A percentile compares a stretch with the other conserved stretches of the same genome.
Evolutionary conservation across 2,888 invertebrate species (phyloP).

Genomic region (Mythimna lalbum): DNA sequence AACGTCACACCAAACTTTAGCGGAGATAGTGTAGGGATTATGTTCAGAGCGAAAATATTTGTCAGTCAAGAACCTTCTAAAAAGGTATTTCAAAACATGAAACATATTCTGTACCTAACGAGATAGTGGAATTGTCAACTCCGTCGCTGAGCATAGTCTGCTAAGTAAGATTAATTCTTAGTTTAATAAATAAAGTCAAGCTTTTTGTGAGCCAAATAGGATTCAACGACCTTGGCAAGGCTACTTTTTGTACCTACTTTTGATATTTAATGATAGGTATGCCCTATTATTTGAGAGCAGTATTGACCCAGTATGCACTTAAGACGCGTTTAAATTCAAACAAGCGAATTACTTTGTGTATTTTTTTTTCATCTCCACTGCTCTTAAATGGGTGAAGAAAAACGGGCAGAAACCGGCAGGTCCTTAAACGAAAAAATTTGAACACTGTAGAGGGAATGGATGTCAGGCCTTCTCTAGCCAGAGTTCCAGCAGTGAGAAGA

Average conservation of each 20-base stretch:
- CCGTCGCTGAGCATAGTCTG: slow-evolving; percentile 19
- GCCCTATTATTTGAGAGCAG: no score
- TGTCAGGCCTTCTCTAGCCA: no score
- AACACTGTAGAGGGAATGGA: no score
- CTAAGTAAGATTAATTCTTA: background rate
- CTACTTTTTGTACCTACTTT: background rate
- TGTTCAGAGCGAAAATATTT: slow-evolving; percentile 32
- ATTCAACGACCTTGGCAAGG: background rate
- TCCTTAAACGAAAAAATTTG: no score
- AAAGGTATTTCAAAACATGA: slow-evolving; percentile 38
- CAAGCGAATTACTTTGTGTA: no score
- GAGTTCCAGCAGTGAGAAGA: no score
- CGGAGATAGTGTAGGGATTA: slow-evolving; percentile 32
- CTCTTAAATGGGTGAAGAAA: no score
- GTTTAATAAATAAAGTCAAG: slow-evolving; percentile 1
- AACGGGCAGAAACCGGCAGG: no score
- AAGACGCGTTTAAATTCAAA: no score
- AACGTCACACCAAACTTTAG: slow-evolving; percentile 15
- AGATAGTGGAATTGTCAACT: slow-evolving; percentile 19
- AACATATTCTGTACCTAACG: slow-evolving; percentile 20
- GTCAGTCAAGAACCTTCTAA: slow-evolving; percentile 26
- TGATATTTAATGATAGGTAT: background rate
- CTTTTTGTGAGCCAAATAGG: background rate
- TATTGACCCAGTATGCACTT: no score
- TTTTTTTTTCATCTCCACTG: no score